Evolutionary conservation across 64 coral and sea anemone genomes (phyloP), one percentile per base, ranked within the genome.

Genomic region (Acropora yongei): DNA sequence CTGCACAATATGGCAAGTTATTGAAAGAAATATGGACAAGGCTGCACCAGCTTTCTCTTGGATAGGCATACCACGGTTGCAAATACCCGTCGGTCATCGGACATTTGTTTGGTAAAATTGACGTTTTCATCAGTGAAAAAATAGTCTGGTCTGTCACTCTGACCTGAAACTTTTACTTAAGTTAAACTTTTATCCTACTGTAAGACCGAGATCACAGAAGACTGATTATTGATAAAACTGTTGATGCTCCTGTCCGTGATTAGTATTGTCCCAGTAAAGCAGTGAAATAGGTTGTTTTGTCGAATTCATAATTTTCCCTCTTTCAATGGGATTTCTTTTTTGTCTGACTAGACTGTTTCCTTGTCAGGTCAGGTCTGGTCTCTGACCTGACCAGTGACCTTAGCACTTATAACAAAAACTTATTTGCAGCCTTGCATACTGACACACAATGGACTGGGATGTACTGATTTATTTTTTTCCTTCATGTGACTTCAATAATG

Each of bases 171-270:
- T 73, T 73, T 73, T 20, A 73, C 14, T 73, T 18, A 73, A 73
- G 69, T 73, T 73, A 20, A 73, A 73, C 69, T 30, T 73, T 73
- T 73, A 73, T 73, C 69, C 69, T 73, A 73, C 69, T 73, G 30
- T 39, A 73, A 73, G 69, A 73, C 2, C 69, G 14, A 73, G 69
- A 14, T 73, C 69, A 73, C 69, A 73, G 69, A 73, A 73, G 18
- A 8, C 14, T 73, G 69, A 73, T 73, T 73, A 73, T 8, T 73
- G 69, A 73, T 73, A 73, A 69, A 73, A 73, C 69, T 73, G 18
- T 73, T 73, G 41, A 18, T 40, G 30, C 69, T 73, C 69, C 69
- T 73, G 69, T 73, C 69, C 41, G 69, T 73, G 69, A 73, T 73
- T 73, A 73, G 69, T 73, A 73, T 73, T 73, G 69, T 73, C n/a